Percentiles rank a stretch among this genome's conserved stretches.
phyloP scores from a whole-genome alignment of 2,113 vertebrate species.

The Platysternon megacephalum region DNA sequence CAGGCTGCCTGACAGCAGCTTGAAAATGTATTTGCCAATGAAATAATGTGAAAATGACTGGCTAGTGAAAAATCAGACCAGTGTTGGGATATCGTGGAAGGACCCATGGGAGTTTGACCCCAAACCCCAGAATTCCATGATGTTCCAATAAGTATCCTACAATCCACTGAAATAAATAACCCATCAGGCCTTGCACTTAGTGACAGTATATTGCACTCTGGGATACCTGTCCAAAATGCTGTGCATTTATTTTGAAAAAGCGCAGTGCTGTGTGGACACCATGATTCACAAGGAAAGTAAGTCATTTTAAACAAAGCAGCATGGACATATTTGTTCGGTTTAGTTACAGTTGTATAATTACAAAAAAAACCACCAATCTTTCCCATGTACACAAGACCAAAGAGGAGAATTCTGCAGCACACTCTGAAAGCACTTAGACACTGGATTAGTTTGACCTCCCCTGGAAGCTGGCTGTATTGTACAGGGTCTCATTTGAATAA shows the following conservation, averaged over 20 bases:
- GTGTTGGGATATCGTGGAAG: background rate
- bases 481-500: background rate
- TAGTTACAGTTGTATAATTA: background rate
- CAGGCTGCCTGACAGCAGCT: background rate
- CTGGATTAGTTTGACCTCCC: background rate
- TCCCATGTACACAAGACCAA: background rate
- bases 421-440: rapidly evolving
- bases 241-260: background rate
- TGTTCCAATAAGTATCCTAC: background rate
- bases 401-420: background rate
- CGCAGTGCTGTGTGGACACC: background rate
- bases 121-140: background rate
- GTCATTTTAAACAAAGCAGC: background rate
- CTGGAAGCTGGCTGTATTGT: background rate
- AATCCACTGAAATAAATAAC: background rate
- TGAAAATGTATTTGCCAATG: background rate
- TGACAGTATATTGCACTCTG: background rate
- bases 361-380: background rate
- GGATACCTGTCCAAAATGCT: background rate
- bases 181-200: background rate
- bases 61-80: background rate
- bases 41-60: background rate
- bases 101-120: background rate
- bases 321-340: rapidly evolving
- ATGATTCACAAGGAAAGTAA: rapidly evolving